Percentiles rank a stretch among this genome's conserved stretches.
These are phyloP conservation scores for Micromys minutus DNA, from an alignment of 2,113 vertebrate genomes.

Conservation along the genomic window DNA sequence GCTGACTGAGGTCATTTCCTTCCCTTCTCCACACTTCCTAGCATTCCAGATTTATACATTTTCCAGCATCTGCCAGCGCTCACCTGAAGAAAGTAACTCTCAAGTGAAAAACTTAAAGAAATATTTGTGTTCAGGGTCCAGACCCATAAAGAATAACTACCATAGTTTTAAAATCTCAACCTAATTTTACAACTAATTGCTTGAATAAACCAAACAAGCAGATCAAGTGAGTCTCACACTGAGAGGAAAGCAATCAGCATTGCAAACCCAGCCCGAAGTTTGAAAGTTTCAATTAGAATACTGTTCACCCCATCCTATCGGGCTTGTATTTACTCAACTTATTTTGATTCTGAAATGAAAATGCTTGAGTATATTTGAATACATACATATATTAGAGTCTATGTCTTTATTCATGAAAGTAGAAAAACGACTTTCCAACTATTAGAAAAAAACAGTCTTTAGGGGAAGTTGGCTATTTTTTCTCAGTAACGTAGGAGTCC, in stretches of 20 bases:
- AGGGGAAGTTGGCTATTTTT: conserved; percentile 25
- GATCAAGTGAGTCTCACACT: conserved; percentile 77
- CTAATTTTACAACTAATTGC: conserved; percentile 84
- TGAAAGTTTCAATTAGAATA: conserved; percentile 36
- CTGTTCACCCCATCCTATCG: not conserved
- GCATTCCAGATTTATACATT: conserved; percentile 84
- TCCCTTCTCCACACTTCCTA: conserved; percentile 84
- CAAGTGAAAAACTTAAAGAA: conserved; percentile 85
- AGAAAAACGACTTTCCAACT: conserved; percentile 1
- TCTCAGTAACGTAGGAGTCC: not conserved
- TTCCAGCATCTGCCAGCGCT: conserved; percentile 79
- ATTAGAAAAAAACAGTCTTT: not conserved
- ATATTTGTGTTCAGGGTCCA: conserved; percentile 86
- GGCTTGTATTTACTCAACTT: conserved; percentile 60
- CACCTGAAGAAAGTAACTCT: conserved; percentile 86
- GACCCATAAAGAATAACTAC: conserved; percentile 86
- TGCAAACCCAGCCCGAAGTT: conserved; percentile 16
- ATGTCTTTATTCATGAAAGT: not conserved
- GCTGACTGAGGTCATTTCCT: conserved; percentile 89
- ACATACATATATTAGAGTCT: not conserved
- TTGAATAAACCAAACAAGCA: conserved; percentile 80
- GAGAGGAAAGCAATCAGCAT: conserved; percentile 73
- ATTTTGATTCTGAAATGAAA: conserved; percentile 65
- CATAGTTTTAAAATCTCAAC: conserved; percentile 74
- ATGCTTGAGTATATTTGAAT: conserved; percentile 53